These are phyloP conservation scores for Sphaerophoria taeniata DNA, from an alignment of 2,888 invertebrate genomes.

Conservation along the genomic window DNA sequence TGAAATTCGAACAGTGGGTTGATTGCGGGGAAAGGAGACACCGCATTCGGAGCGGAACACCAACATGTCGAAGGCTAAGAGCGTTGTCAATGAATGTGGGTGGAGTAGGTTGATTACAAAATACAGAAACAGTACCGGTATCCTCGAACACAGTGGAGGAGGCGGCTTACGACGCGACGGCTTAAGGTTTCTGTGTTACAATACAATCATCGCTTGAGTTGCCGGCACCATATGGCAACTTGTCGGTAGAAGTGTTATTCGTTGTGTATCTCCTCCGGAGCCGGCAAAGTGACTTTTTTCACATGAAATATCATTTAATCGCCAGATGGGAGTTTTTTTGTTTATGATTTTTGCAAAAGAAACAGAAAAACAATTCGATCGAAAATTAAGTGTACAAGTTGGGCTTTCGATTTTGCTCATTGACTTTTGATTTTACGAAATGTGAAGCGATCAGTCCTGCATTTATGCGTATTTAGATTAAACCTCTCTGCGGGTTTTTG, in stretches of 20 bases:
- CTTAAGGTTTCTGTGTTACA: slow-evolving; percentile 42
- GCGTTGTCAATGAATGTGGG: slow-evolving; percentile 68
- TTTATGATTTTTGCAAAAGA: slow-evolving; percentile 3
- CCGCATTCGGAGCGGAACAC: slow-evolving; percentile 24
- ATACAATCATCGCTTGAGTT: not conserved
- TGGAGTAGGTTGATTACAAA: slow-evolving; percentile 46
- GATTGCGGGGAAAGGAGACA: slow-evolving; percentile 16
- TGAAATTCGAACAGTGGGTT: slow-evolving; percentile 44
- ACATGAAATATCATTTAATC: slow-evolving; percentile 65
- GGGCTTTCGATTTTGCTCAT: not conserved
- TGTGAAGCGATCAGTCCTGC: too few species aligned
- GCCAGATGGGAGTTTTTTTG: slow-evolving; percentile 55
- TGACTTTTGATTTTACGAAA: not conserved
- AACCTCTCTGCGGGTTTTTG: too few species aligned
- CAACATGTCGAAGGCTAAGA: slow-evolving; percentile 24
- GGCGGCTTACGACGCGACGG: not conserved
- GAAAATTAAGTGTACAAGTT: not conserved
- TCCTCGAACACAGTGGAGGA: not conserved
- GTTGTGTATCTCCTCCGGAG: not conserved
- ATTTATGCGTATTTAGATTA: too few species aligned
- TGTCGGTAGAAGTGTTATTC: slow-evolving; percentile 21
- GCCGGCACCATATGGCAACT: slow-evolving; percentile 30
- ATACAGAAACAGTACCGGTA: slow-evolving; percentile 9
- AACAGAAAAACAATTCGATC: slow-evolving; percentile 28
- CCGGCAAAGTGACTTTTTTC: slow-evolving; percentile 27